These are phyloP conservation scores for Nephrotoma flavescens DNA, from an alignment of 2,888 invertebrate genomes.

Conservation along the genomic window DNA sequence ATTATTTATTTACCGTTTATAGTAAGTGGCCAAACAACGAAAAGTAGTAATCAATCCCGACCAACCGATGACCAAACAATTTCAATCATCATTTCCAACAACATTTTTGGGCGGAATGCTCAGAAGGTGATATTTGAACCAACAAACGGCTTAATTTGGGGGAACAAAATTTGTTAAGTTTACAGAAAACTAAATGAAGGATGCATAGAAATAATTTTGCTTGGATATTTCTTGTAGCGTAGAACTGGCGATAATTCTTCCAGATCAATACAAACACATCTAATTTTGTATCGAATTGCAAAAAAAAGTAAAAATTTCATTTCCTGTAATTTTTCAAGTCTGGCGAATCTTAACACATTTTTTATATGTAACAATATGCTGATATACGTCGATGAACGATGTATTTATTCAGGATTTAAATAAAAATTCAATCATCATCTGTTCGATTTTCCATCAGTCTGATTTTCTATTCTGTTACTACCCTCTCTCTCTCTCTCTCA, in stretches of 20 bases:
- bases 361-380: background rate
- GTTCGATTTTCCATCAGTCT: background rate
- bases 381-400: background rate
- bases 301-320: background rate
- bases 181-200: too few relatives aligned
- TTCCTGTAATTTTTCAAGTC: background rate
- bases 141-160: too few relatives aligned
- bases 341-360: background rate
- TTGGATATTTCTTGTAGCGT: background rate
- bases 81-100: too few relatives aligned
- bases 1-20: too few relatives aligned
- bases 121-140: too few relatives aligned
- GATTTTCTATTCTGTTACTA: background rate
- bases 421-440: background rate
- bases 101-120: too few relatives aligned
- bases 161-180: too few relatives aligned
- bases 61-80: too few relatives aligned
- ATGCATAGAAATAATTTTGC: too few relatives aligned
- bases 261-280: background rate
- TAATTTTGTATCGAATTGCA: background rate
- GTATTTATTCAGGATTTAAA: background rate
- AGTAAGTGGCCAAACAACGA: too few relatives aligned
- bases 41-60: too few relatives aligned
- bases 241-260: background rate
- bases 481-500: too few relatives aligned